These are phyloP conservation scores for Ditylenchus dipsaci DNA, from an alignment of 1,140 invertebrate genomes.

Conservation along the genomic window DNA sequence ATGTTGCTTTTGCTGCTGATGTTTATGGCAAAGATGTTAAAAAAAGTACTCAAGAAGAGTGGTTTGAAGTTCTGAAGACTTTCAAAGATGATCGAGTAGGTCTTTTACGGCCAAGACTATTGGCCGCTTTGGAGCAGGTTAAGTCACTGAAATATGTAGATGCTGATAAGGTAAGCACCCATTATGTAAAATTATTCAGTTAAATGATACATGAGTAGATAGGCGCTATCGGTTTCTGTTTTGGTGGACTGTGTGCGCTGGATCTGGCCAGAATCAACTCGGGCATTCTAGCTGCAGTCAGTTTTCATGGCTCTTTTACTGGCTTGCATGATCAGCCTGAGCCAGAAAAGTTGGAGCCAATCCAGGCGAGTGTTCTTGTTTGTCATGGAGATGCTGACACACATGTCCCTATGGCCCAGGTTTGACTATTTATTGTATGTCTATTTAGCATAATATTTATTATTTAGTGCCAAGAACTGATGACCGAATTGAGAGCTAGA, in stretches of 20 bases:
- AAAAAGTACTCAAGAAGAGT: conserved; percentile 32
- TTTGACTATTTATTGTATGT: not conserved
- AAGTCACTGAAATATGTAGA: conserved; percentile 38
- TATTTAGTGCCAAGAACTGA: conserved; percentile 25
- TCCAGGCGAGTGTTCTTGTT: conserved; percentile 39
- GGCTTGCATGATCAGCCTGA: conserved; percentile 35
- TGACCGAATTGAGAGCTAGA: conserved; percentile 42
- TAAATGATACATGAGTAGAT: conserved; percentile 19
- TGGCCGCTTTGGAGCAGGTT: conserved; percentile 35
- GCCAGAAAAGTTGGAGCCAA: conserved; percentile 22
- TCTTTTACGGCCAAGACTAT: conserved; percentile 27
- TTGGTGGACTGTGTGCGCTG: conserved; percentile 50
- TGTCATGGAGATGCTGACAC: conserved; percentile 50
- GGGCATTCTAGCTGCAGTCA: conserved; percentile 43
- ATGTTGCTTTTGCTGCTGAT: conserved; percentile 44
- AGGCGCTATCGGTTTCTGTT: conserved; percentile 51
- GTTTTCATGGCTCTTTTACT: conserved; percentile 45
- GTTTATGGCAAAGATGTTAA: conserved; percentile 45
- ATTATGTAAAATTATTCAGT: not conserved
- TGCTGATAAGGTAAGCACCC: conserved; percentile 20
- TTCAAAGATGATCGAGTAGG: conserved; percentile 32
- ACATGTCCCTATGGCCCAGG: conserved; percentile 23
- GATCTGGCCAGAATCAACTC: conserved; percentile 46
- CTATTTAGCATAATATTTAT: not conserved
- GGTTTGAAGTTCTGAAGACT: conserved; percentile 29